A percentile compares a stretch with the other conserved stretches of the same genome.
Conservation (phyloP, 2,888 invertebrate genomes). For the Philonicus albiceps region DNA sequence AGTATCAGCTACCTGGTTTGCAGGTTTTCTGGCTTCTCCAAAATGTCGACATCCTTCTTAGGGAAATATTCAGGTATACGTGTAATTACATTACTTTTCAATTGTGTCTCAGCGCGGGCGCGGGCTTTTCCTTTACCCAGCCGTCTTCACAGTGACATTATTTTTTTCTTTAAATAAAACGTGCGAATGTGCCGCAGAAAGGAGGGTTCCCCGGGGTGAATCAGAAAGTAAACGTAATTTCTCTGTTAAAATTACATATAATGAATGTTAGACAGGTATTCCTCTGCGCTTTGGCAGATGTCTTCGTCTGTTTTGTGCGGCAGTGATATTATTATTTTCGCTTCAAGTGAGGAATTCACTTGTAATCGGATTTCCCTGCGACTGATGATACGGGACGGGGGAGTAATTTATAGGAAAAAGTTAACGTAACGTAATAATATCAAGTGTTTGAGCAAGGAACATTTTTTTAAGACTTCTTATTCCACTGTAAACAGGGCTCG, state of each 20-base stretch:
- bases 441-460: not conserved
- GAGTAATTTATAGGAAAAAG: not conserved
- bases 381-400: not conserved
- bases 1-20: not conserved
- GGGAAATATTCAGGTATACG: not conserved
- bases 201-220: not conserved
- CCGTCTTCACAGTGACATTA: not conserved
- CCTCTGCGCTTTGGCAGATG: not conserved
- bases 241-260: not conserved
- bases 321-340: not conserved
- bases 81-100: not conserved
- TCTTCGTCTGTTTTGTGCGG: not conserved
- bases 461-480: not conserved
- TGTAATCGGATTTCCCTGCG: not conserved
- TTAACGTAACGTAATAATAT: not conserved
- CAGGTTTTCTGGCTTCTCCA: not conserved
- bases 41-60: not conserved
- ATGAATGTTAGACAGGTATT: not conserved
- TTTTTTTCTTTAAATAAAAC: not conserved
- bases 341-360: not conserved
- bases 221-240: not conserved
- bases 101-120: not conserved
- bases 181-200: not conserved
- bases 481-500: not conserved
- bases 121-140: not conserved